Base-by-base conservation (phyloP, 2,113 vertebrate genomes). In the Isurus oxyrinchus region DNA sequence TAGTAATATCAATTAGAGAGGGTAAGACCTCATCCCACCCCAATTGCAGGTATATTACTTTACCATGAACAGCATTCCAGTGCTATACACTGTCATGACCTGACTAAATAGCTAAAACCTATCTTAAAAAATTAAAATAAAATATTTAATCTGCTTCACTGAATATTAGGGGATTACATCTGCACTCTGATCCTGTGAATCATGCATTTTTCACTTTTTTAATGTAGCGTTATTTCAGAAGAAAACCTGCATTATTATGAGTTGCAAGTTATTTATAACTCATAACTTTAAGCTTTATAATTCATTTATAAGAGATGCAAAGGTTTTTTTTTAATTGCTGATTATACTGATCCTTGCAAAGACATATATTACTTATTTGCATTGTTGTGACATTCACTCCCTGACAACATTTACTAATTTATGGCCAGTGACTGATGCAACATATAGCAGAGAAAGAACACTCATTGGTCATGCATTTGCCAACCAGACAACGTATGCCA, bases 311-410 rank as follows among this genome's bases (percentile, higher is more conserved):
- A 57, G 1, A 84, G 16, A 84, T 21, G 57, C 5, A 44, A 94
- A 91, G 5, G 57, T 40, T 59, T 59, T 63, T 59, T 66, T 16
- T 49, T 49, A 49, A 63, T 40, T 61, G 19, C 35, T n/a, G 57
- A 8, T 94, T n/a, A 66, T 94, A 63, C n/a, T 63, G 59, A 63
- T 94, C 59, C 59, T 40, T 8, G 16, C 6, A 94, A 93, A 63
- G 57, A 40, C 57, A 94, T 49, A 49, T 49, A 49, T 49, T 72
- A 44, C 25, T 55, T 16, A 31, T 31, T 91, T 95, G 27, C 10
- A 49, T 72, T 95, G 66, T 95, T 31, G 44, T 72, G 94, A 72
- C 67, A 72, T 69, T 95, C 67, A 69, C 40, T 95, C 44, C 94
- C 27, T 53, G 53, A 16, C 55, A 55, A 90, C 31, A 59, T 59